Conservation (phyloP, 92 coral and sea anemone genomes). For the Chrysogorgia sp. region DNA sequence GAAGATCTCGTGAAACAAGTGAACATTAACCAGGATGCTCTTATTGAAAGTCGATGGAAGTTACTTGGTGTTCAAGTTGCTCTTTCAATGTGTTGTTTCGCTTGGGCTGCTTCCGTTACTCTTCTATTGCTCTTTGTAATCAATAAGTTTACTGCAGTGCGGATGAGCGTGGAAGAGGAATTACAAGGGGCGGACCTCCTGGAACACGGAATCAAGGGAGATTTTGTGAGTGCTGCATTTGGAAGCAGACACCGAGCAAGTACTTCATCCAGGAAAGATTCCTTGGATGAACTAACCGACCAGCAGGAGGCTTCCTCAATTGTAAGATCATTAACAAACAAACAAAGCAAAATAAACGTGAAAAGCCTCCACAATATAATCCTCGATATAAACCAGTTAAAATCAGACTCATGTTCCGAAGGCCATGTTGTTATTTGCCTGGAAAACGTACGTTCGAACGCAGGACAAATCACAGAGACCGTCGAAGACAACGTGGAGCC, state of each 20-base stretch:
- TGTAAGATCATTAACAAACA: too few relatives aligned
- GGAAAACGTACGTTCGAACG: too few relatives aligned
- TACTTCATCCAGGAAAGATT: too few relatives aligned
- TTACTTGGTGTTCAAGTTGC: conserved; percentile 1
- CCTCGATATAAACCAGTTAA: too few relatives aligned
- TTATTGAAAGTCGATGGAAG: not conserved
- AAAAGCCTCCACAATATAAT: too few relatives aligned
- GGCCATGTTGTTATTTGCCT: too few relatives aligned
- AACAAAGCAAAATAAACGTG: too few relatives aligned
- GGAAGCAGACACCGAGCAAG: not conserved
- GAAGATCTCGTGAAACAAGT: conserved; percentile 48
- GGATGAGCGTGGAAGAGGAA: conserved; percentile 77
- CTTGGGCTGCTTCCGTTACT: not conserved
- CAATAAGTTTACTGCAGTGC: conserved; percentile 64
- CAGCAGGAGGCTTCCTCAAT: too few relatives aligned
- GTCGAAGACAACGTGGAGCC: too few relatives aligned
- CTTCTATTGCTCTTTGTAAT: conserved; percentile 48
- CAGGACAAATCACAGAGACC: too few relatives aligned
- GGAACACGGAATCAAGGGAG: conserved; percentile 67
- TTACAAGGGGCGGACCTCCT: conserved; percentile 72
- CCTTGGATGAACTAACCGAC: too few relatives aligned
- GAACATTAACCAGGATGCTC: not conserved
- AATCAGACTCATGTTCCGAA: too few relatives aligned
- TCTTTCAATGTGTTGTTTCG: not conserved
- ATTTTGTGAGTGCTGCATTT: not conserved